These are phyloP conservation scores for Propithecus perrieri DNA, from an alignment of 2,797 vertebrate species.

Conservation along the genomic window DNA sequence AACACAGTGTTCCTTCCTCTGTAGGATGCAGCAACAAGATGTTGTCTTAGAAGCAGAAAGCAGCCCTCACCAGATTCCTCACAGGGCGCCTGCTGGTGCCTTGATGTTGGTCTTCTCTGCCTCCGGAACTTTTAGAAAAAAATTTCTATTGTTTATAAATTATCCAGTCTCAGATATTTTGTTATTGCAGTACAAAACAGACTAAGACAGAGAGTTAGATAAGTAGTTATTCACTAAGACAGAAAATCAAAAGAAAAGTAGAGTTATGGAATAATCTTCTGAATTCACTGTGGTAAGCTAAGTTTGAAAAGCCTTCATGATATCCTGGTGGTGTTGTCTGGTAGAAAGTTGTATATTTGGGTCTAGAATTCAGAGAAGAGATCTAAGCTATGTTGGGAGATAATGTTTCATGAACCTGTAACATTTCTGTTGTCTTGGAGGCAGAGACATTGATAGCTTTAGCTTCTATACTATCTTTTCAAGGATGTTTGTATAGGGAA, in stretches of 20 bases:
- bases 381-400: not conserved
- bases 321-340: not conserved
- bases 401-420: not conserved
- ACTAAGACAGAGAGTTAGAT: not conserved
- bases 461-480: not conserved
- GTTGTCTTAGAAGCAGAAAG: not conserved
- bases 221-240: not conserved
- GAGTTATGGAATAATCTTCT: not conserved
- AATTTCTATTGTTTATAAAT: not conserved
- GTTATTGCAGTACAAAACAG: not conserved
- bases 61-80: not conserved
- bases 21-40: not conserved
- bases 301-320: not conserved
- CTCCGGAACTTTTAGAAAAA: not conserved
- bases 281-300: not conserved
- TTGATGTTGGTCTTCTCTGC: not conserved
- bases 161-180: not conserved
- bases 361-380: not conserved
- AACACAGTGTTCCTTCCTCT: not conserved
- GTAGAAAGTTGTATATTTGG: not conserved
- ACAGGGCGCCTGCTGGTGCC: too few relatives aligned
- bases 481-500: not conserved
- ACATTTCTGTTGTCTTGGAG: not conserved
- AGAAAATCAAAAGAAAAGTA: not conserved
- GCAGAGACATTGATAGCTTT: not conserved